phyloP scores from a whole-genome alignment of 2,888 invertebrate species.

The Drosophila rellima region DNA sequence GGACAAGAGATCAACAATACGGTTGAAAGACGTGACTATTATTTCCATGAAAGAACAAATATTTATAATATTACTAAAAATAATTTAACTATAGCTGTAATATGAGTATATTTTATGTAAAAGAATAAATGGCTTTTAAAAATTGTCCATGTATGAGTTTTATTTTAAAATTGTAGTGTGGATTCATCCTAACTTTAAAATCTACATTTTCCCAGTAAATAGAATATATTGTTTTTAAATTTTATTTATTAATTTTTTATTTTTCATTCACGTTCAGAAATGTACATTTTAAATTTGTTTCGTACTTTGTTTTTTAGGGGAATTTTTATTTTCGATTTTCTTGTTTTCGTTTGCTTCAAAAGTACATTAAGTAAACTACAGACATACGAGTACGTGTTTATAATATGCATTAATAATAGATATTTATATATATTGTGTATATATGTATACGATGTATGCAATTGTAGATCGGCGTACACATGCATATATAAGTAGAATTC shows the following conservation, averaged over 20 bases:
- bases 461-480: conserved; percentile 53
- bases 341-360: conserved; percentile 53
- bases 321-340: conserved; percentile 26
- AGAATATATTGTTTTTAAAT: conserved; percentile 18
- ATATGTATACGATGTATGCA: conserved; percentile 38
- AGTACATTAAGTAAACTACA: conserved; percentile 78
- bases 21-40: conserved; percentile 20
- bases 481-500: conserved; percentile 69
- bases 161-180: neutral
- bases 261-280: conserved; percentile 56
- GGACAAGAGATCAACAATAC: conserved; percentile 22
- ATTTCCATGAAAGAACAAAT: conserved; percentile 36
- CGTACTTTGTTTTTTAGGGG: conserved; percentile 21
- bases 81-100: neutral
- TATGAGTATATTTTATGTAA: conserved; percentile 25
- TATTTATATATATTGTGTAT: conserved; percentile 24
- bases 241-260: conserved; percentile 53
- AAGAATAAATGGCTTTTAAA: conserved; percentile 24
- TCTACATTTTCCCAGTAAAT: neutral
- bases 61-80: conserved; percentile 9
- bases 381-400: conserved; percentile 69
- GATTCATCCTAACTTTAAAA: neutral
- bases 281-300: conserved; percentile 43
- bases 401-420: conserved; percentile 63
- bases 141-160: neutral